A percentile compares a stretch with the other conserved stretches of the same genome.
Evolutionary conservation across 2,888 invertebrate genomes (phyloP).

Genomic region (Vanessa cardui): DNA sequence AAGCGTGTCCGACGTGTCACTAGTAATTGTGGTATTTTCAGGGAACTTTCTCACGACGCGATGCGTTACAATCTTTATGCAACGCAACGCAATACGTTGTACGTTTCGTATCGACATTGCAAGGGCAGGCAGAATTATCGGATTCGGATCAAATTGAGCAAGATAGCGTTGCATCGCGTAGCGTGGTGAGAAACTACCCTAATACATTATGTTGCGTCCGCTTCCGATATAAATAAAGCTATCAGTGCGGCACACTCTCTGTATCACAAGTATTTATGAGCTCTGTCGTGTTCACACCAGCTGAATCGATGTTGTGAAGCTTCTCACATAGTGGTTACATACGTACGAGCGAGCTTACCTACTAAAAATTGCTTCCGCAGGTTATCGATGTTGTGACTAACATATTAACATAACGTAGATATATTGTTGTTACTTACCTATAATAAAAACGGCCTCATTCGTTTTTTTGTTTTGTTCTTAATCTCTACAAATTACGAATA

Average conservation of each 20-base stretch:
- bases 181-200: conserved; percentile 50
- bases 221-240: conserved; percentile 32
- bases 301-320: conserved; percentile 38
- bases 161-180: conserved; percentile 47
- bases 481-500: too few relatives aligned
- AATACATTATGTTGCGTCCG: conserved; percentile 44
- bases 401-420: conserved; percentile 27
- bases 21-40: conserved; percentile 46
- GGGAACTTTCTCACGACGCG: conserved; percentile 51
- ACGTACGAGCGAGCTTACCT: conserved; percentile 33
- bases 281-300: conserved; percentile 21
- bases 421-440: background rate
- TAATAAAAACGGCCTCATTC: too few relatives aligned
- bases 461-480: too few relatives aligned
- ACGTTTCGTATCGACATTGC: conserved; percentile 48
- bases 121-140: conserved; percentile 45
- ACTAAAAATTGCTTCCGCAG: conserved; percentile 36
- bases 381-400: conserved; percentile 32
- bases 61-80: conserved; percentile 49
- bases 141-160: conserved; percentile 42
- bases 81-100: conserved; percentile 49
- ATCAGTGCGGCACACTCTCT: conserved; percentile 15
- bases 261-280: conserved; percentile 17
- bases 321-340: conserved; percentile 16
- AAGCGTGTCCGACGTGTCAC: conserved; percentile 30